phyloP scores from a whole-genome alignment of 1,140 invertebrate species.

The Zaprionus davidi region DNA sequence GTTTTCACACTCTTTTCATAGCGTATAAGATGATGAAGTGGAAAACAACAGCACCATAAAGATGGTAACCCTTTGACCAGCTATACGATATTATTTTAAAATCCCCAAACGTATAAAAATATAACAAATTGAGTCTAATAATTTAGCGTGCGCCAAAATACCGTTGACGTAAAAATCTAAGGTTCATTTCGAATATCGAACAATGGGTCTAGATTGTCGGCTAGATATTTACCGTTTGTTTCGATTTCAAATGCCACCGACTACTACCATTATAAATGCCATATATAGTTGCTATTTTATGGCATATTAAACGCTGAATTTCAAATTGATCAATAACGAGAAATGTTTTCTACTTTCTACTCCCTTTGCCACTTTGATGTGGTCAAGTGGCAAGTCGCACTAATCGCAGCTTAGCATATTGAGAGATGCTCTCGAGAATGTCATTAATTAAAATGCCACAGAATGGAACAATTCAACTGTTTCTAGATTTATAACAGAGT shows the following conservation, averaged over 20 bases:
- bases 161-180: constrained; percentile 50
- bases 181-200: constrained; percentile 22
- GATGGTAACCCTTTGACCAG: background rate
- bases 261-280: constrained; percentile 11
- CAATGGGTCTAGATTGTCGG: constrained; percentile 52
- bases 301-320: constrained; percentile 69
- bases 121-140: constrained; percentile 77
- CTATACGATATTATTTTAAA: constrained; percentile 20
- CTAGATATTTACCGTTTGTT: constrained; percentile 48
- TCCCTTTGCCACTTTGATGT: constrained; percentile 16
- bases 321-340: constrained; percentile 39
- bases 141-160: constrained; percentile 81
- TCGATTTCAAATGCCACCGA: constrained; percentile 48
- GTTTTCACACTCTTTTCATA: constrained; percentile 76
- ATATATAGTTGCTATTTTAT: constrained; percentile 54
- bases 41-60: constrained; percentile 31
- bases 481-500: constrained; percentile 29
- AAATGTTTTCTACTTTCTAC: constrained; percentile 62
- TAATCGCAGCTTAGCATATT: constrained; percentile 24
- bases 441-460: constrained; percentile 35
- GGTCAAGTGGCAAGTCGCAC: constrained; percentile 1
- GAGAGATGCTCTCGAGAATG: constrained; percentile 19
- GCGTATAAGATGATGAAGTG: constrained; percentile 47
- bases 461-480: constrained; percentile 31
- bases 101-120: constrained; percentile 48